Percentiles rank a stretch among this genome's conserved stretches.
Evolutionary conservation across 1,140 invertebrate genomes (phyloP).

Genomic region (Alviniconcha marisindica): DNA sequence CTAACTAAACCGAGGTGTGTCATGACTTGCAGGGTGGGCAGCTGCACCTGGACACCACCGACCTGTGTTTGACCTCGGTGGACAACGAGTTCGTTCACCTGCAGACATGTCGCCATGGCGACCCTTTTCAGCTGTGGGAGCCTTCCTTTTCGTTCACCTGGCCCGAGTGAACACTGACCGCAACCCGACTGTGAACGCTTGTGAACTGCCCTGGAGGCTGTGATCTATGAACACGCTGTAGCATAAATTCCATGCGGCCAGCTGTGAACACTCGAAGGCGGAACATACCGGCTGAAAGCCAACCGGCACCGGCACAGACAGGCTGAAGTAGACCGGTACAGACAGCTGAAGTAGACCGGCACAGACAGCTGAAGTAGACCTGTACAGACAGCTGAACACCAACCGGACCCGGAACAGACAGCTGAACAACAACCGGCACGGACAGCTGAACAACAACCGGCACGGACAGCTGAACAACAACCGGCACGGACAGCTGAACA

Average conservation of each 20-base stretch:
- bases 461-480: too few relatives aligned
- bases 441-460: too few relatives aligned
- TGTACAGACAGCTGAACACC: too few relatives aligned
- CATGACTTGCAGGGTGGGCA: constrained; percentile 30
- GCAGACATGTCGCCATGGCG: constrained; percentile 25
- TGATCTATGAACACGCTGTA: background rate
- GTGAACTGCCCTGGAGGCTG: background rate
- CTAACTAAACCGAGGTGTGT: background rate
- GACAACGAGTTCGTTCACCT: constrained; percentile 44
- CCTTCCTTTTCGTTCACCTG: constrained; percentile 27
- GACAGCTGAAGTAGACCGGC: too few relatives aligned
- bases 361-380: too few relatives aligned
- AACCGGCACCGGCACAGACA: background rate
- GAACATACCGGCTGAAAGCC: background rate
- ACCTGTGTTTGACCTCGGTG: constrained; percentile 47
- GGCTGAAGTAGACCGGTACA: background rate
- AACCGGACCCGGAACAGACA: too few relatives aligned
- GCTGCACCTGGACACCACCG: constrained; percentile 20
- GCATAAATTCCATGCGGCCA: background rate
- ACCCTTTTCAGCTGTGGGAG: constrained; percentile 27
- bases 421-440: too few relatives aligned
- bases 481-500: too few relatives aligned
- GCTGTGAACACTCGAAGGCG: background rate
- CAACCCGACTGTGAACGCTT: background rate
- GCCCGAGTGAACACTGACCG: background rate